Percentiles rank a stretch among this genome's conserved stretches.
phyloP scores from a whole-genome alignment of 2,888 invertebrate species.

The Polia nebulosa region DNA sequence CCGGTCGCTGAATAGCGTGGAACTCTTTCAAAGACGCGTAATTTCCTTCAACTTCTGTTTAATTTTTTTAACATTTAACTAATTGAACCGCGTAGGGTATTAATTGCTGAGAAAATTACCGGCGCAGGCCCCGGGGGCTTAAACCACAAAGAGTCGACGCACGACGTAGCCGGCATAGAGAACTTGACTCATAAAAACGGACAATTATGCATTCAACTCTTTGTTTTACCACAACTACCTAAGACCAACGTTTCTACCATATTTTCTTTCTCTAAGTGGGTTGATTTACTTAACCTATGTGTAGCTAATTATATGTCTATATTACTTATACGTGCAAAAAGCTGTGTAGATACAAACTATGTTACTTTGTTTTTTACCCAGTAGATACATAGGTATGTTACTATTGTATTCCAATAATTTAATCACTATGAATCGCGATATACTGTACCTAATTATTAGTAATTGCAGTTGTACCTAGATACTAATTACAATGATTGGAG shows the following conservation, averaged over 20 bases:
- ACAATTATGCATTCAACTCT: constrained; percentile 82
- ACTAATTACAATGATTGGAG: constrained; percentile 9
- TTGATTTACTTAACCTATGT: constrained; percentile 71
- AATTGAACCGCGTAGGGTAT: constrained; percentile 85
- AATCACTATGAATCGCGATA: constrained; percentile 16
- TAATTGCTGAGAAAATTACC: constrained; percentile 89
- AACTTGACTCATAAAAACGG: constrained; percentile 82
- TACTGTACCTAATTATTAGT: constrained; percentile 5
- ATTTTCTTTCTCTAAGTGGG: constrained; percentile 73
- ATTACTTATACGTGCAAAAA: constrained; percentile 50
- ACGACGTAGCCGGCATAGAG: constrained; percentile 68
- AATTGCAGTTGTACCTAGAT: neutral
- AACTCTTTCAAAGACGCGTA: constrained; percentile 79
- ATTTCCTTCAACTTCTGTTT: constrained; percentile 83
- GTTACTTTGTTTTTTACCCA: neutral
- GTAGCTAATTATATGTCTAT: constrained; percentile 54
- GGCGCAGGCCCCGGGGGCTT: constrained; percentile 79
- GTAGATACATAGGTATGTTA: neutral
- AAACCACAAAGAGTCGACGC: constrained; percentile 83
- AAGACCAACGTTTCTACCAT: constrained; percentile 75
- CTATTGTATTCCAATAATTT: neutral
- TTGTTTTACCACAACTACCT: constrained; percentile 81
- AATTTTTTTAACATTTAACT: constrained; percentile 85
- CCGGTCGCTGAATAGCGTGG: constrained; percentile 73
- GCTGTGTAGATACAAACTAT: constrained; percentile 17